Evolutionary conservation across 1,140 invertebrate genomes (phyloP), one percentile per base, ranked within the genome.

Genomic region (Zaprionus tsacasi): DNA sequence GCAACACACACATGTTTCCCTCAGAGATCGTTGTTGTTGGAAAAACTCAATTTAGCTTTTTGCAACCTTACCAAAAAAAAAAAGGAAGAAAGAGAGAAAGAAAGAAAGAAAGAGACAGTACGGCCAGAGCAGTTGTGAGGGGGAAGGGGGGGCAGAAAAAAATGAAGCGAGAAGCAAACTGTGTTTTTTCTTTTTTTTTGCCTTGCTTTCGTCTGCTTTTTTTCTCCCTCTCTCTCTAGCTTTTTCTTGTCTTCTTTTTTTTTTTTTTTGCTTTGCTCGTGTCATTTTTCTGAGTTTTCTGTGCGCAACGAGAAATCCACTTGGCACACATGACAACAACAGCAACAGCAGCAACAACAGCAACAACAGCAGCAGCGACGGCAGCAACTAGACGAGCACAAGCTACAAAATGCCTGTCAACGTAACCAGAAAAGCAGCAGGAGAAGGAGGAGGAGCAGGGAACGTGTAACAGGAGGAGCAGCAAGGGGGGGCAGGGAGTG

Each of bases 41-140:
- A 65, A 87, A 87, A 87, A 87, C 82, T 87, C 82, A 87, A 87
- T 87, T 87, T 87, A 88, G 82, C 82, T 87, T 87, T 85, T 82
- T 87, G 82, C 83, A 87, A 87, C 79, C 82, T 88, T 88, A 79
- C 75, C 63, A 86, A 64, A 73, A 76, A 66, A 66, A 36, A 43
- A 45, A 15, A 45, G n/a, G 21, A 15, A 15, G n/a, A 43, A 15
- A 10, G n/a, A 43, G 8, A 15, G n/a, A 43, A 15, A 10, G n/a
- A 43, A 15, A 15, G n/a, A 43, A 15, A n/a, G n/a, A 40, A 71
- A 45, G 25, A 74, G 40, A 54, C 43, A 56, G 50, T 21, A 40
- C 60, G 21, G 45, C 40, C 67, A 69, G 52, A 6, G 17, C 6
- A 30, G 27, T 0, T 35, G 55, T 17, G 55, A 45, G 38, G 38